These are phyloP conservation scores for Carassius gibelio DNA, from an alignment of 2,113 vertebrate species.

Conservation along the genomic window DNA sequence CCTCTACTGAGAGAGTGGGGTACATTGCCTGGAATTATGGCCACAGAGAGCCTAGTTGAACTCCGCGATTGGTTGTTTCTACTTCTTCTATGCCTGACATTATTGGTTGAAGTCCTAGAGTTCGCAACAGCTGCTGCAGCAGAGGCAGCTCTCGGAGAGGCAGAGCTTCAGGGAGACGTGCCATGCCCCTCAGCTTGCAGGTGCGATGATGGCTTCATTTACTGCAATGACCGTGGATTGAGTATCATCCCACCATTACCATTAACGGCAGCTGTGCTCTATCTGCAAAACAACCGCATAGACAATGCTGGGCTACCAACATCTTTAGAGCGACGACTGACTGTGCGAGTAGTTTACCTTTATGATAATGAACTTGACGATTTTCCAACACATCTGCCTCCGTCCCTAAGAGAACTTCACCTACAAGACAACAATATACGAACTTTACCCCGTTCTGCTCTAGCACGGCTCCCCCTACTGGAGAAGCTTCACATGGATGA, in stretches of 20 bases:
- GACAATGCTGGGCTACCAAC: slow-evolving; percentile 84
- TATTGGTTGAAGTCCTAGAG: slow-evolving; percentile 87
- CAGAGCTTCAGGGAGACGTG: slow-evolving; percentile 67
- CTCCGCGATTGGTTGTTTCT: slow-evolving; percentile 89
- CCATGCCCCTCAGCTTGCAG: slow-evolving; percentile 87
- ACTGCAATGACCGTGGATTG: slow-evolving; percentile 93
- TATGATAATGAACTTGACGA: slow-evolving; percentile 92
- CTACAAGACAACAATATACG: slow-evolving; percentile 96
- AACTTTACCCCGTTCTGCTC: slow-evolving; percentile 80
- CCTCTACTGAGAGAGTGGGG: slow-evolving; percentile 15
- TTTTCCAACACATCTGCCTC: slow-evolving; percentile 85
- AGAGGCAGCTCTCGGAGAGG: slow-evolving; percentile 75
- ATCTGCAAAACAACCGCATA: slow-evolving; percentile 94
- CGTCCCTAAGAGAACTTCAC: slow-evolving; percentile 88
- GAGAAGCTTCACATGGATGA: slow-evolving; percentile 95
- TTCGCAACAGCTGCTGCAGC: slow-evolving; percentile 76
- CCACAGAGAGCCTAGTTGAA: slow-evolving; percentile 81
- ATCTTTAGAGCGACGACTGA: slow-evolving; percentile 76
- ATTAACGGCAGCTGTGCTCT: slow-evolving; percentile 85
- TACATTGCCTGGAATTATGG: slow-evolving; percentile 73
- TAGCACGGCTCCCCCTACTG: slow-evolving; percentile 86
- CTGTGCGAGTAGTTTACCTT: slow-evolving; percentile 88
- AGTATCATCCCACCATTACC: slow-evolving; percentile 87
- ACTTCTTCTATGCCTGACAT: slow-evolving; percentile 86
- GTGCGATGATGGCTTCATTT: slow-evolving; percentile 89